phyloP scores from a whole-genome alignment of 2,797 vertebrate species.

The Sarcophilus harrisii region DNA sequence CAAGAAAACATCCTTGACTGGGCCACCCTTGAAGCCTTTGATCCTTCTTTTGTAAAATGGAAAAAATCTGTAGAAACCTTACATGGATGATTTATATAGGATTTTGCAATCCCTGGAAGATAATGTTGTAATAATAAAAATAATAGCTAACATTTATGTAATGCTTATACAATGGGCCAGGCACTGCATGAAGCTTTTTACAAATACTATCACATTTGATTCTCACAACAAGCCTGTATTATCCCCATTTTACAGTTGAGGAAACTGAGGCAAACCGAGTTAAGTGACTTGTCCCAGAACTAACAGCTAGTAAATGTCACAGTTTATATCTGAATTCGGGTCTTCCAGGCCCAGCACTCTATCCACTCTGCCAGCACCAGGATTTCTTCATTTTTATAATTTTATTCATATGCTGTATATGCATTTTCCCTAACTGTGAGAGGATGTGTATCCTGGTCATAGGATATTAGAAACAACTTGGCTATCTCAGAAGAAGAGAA shows the following conservation, averaged over 20 bases:
- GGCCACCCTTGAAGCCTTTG: not conserved
- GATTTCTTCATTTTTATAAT: not conserved
- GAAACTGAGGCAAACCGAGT: not conserved
- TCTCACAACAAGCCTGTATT: not conserved
- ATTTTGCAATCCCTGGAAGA: not conserved
- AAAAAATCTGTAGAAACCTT: not conserved
- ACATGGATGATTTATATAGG: not conserved
- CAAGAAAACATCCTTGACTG: not conserved
- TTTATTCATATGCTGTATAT: not conserved
- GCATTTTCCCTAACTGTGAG: not conserved
- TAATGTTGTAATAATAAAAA: not conserved
- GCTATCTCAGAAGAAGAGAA: not conserved
- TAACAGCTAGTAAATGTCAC: not conserved
- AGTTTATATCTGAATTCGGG: not conserved
- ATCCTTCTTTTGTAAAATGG: constrained; percentile 11
- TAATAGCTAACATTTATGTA: not conserved
- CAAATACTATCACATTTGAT: not conserved
- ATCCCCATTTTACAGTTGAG: not conserved
- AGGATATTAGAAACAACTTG: not conserved
- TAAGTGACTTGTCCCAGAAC: not conserved
- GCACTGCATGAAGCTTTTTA: not conserved
- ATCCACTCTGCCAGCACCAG: not conserved
- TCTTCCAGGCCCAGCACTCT: not conserved
- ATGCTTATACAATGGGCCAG: not conserved
- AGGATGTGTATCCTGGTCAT: not conserved